phyloP scores from a whole-genome alignment of 2,888 invertebrate genomes.

The Conus canariensis region DNA sequence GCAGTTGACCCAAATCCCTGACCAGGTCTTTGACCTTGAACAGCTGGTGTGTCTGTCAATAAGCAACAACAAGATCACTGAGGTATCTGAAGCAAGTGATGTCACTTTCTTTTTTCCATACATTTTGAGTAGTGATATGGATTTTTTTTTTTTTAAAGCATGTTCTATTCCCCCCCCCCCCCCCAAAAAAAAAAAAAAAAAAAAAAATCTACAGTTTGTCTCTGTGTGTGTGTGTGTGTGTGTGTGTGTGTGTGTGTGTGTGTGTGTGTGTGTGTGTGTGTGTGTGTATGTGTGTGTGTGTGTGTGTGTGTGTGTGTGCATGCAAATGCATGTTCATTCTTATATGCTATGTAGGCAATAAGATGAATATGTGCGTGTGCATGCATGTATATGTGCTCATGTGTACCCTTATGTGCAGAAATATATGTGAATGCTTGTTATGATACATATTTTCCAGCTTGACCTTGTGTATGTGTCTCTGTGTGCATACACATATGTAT shows the following conservation, averaged over 20 bases:
- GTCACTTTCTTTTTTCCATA: neutral
- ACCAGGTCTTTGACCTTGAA: conserved; percentile 56
- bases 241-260: too few relatives aligned
- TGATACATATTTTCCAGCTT: too few relatives aligned
- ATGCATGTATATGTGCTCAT: neutral
- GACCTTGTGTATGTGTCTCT: too few relatives aligned
- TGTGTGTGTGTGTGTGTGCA: conserved; percentile 14
- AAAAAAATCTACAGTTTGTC: too few relatives aligned
- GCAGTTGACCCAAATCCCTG: conserved; percentile 58
- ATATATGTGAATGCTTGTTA: too few relatives aligned
- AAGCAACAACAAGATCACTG: conserved; percentile 66
- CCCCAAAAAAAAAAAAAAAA: too few relatives aligned
- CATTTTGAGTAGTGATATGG: too few relatives aligned
- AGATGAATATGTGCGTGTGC: conserved; percentile 1
- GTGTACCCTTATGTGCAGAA: neutral
- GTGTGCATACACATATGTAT: neutral
- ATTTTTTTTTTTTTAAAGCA: too few relatives aligned
- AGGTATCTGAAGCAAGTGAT: conserved; percentile 11
- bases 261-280: too few relatives aligned
- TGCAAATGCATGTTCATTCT: neutral
- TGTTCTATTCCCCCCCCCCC: neutral
- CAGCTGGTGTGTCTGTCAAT: conserved; percentile 66
- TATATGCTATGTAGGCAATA: too few relatives aligned
- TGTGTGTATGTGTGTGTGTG: conserved; percentile 15
- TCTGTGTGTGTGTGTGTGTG: too few relatives aligned